A percentile compares a stretch with the other conserved stretches of the same genome.
These are phyloP conservation scores for Collichthys lucidus DNA, from an alignment of 2,113 vertebrate genomes.

Conservation along the genomic window DNA sequence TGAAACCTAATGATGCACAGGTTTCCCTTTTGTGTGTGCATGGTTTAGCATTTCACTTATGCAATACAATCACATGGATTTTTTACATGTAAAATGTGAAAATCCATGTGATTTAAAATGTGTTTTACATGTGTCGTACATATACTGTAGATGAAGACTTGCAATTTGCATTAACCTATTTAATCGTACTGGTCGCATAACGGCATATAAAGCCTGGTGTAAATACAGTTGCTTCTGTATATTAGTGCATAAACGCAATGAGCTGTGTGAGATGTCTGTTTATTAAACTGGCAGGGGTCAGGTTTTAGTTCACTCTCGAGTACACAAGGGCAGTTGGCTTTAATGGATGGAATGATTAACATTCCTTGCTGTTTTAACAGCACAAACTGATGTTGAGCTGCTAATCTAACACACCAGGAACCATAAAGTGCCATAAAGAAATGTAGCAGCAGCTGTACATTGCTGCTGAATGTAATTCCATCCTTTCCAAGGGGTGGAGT, in stretches of 20 bases:
- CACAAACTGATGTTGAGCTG: neutral
- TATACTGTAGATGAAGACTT: neutral
- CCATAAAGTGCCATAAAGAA: neutral
- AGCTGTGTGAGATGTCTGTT: neutral
- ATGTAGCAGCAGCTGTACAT: neutral
- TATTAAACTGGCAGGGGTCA: neutral
- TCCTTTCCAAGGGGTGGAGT: neutral
- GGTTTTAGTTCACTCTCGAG: neutral
- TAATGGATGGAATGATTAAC: conserved; percentile 3
- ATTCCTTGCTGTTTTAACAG: neutral
- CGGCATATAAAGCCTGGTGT: neutral
- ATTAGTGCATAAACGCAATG: conserved; percentile 14
- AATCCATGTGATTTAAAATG: neutral
- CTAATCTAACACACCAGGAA: neutral
- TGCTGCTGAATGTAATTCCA: conserved; percentile 12
- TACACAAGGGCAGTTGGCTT: neutral
- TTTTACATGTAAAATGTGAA: too few species aligned
- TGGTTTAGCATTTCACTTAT: too few species aligned
- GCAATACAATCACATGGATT: too few species aligned
- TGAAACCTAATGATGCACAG: too few species aligned
- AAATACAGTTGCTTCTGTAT: neutral
- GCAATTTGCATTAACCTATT: conserved; percentile 17
- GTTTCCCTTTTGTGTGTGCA: neutral
- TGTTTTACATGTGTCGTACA: neutral
- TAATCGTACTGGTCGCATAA: neutral